Evolutionary conservation across 2,797 vertebrate species (phyloP).

Genomic region (Mustela erminea): DNA sequence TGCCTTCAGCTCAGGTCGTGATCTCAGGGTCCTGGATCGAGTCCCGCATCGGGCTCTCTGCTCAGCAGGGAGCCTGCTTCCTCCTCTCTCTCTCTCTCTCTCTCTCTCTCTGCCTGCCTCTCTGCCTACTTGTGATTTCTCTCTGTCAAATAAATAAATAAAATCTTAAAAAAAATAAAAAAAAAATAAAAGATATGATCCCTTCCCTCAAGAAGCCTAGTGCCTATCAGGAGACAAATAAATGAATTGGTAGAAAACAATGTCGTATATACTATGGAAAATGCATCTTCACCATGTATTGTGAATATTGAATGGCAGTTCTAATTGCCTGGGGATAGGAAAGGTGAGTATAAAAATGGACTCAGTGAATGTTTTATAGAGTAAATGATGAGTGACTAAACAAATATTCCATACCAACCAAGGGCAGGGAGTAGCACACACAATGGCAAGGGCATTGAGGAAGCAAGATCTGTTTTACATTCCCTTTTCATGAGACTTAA

Average conservation of each 20-base stretch:
- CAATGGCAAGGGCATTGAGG: neutral
- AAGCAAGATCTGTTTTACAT: neutral
- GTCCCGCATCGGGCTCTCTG: too few relatives aligned
- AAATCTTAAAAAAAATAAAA: too few relatives aligned
- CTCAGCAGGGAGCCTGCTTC: too few relatives aligned
- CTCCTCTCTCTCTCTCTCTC: too few relatives aligned
- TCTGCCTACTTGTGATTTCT: too few relatives aligned
- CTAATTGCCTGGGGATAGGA: neutral
- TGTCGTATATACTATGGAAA: neutral
- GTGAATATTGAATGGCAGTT: neutral
- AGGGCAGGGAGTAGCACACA: neutral
- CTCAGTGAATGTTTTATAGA: neutral
- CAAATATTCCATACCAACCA: neutral
- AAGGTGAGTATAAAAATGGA: neutral
- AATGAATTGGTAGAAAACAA: neutral
- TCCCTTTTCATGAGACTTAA: neutral
- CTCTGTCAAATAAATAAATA: too few relatives aligned
- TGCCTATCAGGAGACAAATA: neutral
- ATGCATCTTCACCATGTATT: neutral
- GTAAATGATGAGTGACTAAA: neutral
- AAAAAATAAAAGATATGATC: neutral
- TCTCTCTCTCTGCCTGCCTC: too few relatives aligned
- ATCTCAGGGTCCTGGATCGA: too few relatives aligned
- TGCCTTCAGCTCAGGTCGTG: too few relatives aligned
- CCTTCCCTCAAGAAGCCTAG: neutral